Percentiles rank a stretch among this genome's conserved stretches.
Conservation (phyloP, 1,140 invertebrate species). For the Megalonaias nervosa region DNA sequence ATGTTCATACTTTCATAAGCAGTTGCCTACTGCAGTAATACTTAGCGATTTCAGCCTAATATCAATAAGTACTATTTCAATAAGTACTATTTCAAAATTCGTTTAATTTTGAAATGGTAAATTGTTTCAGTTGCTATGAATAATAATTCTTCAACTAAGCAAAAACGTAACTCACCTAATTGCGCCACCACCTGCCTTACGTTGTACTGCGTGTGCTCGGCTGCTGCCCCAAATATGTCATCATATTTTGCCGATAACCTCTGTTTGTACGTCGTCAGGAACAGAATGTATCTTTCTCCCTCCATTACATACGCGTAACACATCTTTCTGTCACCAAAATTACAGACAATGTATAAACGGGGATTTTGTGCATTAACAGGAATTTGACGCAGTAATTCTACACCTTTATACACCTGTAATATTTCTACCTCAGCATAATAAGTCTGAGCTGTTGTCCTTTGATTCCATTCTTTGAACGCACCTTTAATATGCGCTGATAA, state of each 20-base stretch:
- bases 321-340: constrained; percentile 67
- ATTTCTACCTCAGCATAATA: constrained; percentile 62
- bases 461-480: constrained; percentile 51
- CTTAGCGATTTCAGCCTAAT: too few relatives aligned
- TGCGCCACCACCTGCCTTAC: constrained; percentile 55
- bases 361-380: constrained; percentile 15
- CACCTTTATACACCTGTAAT: constrained; percentile 58
- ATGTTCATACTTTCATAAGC: too few relatives aligned
- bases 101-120: too few relatives aligned
- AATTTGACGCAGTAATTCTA: constrained; percentile 45
- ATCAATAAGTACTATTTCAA: too few relatives aligned
- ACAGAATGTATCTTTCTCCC: constrained; percentile 63
- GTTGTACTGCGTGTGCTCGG: constrained; percentile 49
- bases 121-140: too few relatives aligned
- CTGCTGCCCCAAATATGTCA: constrained; percentile 67
- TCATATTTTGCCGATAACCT: constrained; percentile 68
- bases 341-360: constrained; percentile 63
- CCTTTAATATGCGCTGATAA: constrained; percentile 49
- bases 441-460: constrained; percentile 52
- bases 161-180: constrained; percentile 40
- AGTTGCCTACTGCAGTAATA: too few relatives aligned
- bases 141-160: too few relatives aligned
- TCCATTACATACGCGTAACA: constrained; percentile 67
- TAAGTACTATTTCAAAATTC: too few relatives aligned
- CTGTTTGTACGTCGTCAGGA: constrained; percentile 63